phyloP scores from a whole-genome alignment of 2,888 invertebrate genomes.

The Nomada ruficornis region DNA sequence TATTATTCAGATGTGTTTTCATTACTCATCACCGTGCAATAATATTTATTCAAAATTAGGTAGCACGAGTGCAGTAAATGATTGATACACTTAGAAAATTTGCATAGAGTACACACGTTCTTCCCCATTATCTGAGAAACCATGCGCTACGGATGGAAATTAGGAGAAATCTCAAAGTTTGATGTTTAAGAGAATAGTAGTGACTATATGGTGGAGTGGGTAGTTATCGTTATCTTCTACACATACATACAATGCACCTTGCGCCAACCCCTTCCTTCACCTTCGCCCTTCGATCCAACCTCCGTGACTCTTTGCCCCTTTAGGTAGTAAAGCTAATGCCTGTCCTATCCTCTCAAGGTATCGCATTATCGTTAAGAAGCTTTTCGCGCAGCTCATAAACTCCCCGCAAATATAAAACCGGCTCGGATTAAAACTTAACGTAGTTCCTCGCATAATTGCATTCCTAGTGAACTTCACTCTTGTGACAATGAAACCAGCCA shows the following conservation, averaged over 20 bases:
- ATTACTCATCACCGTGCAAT: background rate
- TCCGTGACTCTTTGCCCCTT: constrained; percentile 42
- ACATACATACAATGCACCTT: constrained; percentile 37
- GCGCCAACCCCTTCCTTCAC: constrained; percentile 21
- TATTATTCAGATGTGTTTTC: background rate
- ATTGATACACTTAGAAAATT: background rate
- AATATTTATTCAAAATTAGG: background rate
- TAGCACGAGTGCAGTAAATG: background rate
- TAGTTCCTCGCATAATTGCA: constrained; percentile 72
- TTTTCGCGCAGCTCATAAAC: constrained; percentile 74
- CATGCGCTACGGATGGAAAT: constrained; percentile 61
- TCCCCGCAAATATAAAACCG: constrained; percentile 73
- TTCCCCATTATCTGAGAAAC: constrained; percentile 47
- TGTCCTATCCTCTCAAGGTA: constrained; percentile 75
- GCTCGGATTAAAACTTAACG: constrained; percentile 76
- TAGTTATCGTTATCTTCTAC: constrained; percentile 56
- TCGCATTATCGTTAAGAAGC: constrained; percentile 78
- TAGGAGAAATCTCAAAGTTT: constrained; percentile 73
- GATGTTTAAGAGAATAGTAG: constrained; percentile 76
- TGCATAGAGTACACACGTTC: constrained; percentile 34
- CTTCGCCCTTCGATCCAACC: constrained; percentile 63
- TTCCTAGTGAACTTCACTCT: constrained; percentile 53
- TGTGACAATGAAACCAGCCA: constrained; percentile 36
- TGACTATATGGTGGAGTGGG: constrained; percentile 64
- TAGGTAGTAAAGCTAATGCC: constrained; percentile 60